phyloP scores from a whole-genome alignment of 1,140 invertebrate species.

The Triops cancriformis region DNA sequence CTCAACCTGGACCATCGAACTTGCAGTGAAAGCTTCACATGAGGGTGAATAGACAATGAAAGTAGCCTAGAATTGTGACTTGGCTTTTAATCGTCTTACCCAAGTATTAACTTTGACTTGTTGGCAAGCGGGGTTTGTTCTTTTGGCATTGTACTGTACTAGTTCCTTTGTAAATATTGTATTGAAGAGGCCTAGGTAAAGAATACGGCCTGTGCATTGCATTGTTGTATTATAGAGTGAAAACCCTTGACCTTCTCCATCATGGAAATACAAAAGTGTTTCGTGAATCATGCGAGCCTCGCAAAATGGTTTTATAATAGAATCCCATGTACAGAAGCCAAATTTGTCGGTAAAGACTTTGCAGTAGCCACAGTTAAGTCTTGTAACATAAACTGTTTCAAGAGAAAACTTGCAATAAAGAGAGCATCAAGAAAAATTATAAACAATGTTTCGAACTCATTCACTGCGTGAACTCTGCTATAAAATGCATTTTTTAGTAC shows the following conservation, averaged over 20 bases:
- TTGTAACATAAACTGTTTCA: background rate
- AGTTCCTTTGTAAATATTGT: slow-evolving; percentile 11
- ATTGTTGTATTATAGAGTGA: background rate
- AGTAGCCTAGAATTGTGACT: background rate
- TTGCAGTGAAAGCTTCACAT: background rate
- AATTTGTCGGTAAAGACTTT: background rate
- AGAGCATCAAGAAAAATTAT: too few relatives aligned
- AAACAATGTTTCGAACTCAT: background rate
- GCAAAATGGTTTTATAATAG: background rate
- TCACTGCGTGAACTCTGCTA: background rate
- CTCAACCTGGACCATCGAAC: background rate
- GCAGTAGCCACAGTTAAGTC: background rate
- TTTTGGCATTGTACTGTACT: background rate
- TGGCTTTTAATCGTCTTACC: background rate
- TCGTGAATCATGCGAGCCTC: background rate
- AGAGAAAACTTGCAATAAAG: background rate
- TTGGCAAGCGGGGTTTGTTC: background rate
- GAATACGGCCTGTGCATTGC: background rate
- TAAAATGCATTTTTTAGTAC: background rate
- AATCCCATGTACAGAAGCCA: background rate
- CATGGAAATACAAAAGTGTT: background rate
- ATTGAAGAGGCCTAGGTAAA: background rate
- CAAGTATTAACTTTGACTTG: background rate
- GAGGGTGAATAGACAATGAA: background rate
- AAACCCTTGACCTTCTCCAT: background rate